A percentile compares a stretch with the other conserved stretches of the same genome.
phyloP scores from a whole-genome alignment of 2,888 invertebrate species.

The Apamea crenata region DNA sequence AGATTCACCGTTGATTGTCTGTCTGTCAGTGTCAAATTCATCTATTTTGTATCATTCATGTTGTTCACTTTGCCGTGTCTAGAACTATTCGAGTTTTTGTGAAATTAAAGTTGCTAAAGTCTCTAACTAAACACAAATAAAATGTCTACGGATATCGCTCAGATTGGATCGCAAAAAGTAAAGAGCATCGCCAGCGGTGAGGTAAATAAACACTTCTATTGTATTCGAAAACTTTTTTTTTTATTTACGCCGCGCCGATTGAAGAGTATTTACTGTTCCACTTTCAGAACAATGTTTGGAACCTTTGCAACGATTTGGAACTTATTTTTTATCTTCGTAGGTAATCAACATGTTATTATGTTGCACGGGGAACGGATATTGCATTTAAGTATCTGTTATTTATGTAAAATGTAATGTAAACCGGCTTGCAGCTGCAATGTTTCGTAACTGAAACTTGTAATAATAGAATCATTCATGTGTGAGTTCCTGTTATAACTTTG shows the following conservation, averaged over 20 bases:
- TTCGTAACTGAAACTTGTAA: slow-evolving; percentile 37
- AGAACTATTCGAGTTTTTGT: slow-evolving; percentile 33
- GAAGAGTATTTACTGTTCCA: neutral
- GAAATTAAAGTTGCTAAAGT: slow-evolving; percentile 45
- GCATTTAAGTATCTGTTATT: neutral
- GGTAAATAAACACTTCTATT: slow-evolving; percentile 69
- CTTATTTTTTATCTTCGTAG: neutral
- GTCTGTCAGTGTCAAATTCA: slow-evolving; percentile 18
- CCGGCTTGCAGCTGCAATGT: slow-evolving; percentile 18
- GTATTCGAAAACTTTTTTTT: neutral
- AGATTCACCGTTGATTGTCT: neutral
- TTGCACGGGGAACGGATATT: neutral
- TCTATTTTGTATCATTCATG: slow-evolving; percentile 46
- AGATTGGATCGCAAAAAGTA: slow-evolving; percentile 83
- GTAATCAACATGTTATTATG: neutral
- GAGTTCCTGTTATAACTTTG: slow-evolving; percentile 8
- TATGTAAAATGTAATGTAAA: slow-evolving; percentile 21
- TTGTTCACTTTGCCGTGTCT: slow-evolving; percentile 45
- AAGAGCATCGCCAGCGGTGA: slow-evolving; percentile 82
- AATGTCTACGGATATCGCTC: slow-evolving; percentile 78
- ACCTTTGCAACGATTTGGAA: slow-evolving; percentile 10
- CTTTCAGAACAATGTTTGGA: slow-evolving; percentile 15
- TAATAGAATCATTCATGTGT: slow-evolving; percentile 28
- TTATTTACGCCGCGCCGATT: slow-evolving; percentile 6
- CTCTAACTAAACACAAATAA: slow-evolving; percentile 40